Percentiles rank a stretch among this genome's conserved stretches.
phyloP scores from a whole-genome alignment of 2,888 invertebrate genomes.

The Lordiphosa andalusiaca region DNA sequence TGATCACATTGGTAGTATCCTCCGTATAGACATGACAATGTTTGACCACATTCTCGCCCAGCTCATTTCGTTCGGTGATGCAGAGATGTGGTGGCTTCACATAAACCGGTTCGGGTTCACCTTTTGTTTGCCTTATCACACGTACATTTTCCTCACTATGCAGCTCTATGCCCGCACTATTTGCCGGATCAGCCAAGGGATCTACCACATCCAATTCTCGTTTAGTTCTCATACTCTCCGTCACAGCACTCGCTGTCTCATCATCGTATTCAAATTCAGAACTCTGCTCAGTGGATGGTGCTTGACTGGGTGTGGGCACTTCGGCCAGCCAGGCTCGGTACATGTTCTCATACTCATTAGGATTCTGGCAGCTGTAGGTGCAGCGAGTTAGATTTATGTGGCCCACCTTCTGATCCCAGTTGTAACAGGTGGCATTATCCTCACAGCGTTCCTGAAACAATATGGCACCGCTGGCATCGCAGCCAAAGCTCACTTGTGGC shows the following conservation, averaged over 20 bases:
- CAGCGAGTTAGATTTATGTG: slow-evolving; percentile 85
- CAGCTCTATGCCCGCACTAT: slow-evolving; percentile 62
- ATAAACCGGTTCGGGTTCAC: slow-evolving; percentile 59
- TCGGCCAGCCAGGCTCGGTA: slow-evolving; percentile 77
- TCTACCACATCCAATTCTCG: slow-evolving; percentile 30
- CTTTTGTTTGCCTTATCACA: slow-evolving; percentile 49
- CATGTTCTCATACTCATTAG: slow-evolving; percentile 78
- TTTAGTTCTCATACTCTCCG: slow-evolving; percentile 66
- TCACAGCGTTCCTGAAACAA: slow-evolving; percentile 88
- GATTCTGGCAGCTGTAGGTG: slow-evolving; percentile 85
- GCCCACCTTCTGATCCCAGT: slow-evolving; percentile 85
- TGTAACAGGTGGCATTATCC: slow-evolving; percentile 85
- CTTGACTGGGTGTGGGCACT: slow-evolving; percentile 67
- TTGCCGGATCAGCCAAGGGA: slow-evolving; percentile 41
- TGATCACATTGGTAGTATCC: slow-evolving; percentile 81
- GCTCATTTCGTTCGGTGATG: slow-evolving; percentile 67
- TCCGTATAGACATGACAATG: slow-evolving; percentile 84
- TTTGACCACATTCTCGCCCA: slow-evolving; percentile 64
- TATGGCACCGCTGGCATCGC: slow-evolving; percentile 85
- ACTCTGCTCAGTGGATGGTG: slow-evolving; percentile 77
- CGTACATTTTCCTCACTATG: slow-evolving; percentile 58
- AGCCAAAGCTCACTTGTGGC: slow-evolving; percentile 86
- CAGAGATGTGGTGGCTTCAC: slow-evolving; percentile 84
- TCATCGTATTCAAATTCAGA: slow-evolving; percentile 80
- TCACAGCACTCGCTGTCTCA: slow-evolving; percentile 74